Percentiles rank a stretch among this genome's conserved stretches.
Conservation (phyloP, 2,797 vertebrate species). For the Acanthornis magna region DNA sequence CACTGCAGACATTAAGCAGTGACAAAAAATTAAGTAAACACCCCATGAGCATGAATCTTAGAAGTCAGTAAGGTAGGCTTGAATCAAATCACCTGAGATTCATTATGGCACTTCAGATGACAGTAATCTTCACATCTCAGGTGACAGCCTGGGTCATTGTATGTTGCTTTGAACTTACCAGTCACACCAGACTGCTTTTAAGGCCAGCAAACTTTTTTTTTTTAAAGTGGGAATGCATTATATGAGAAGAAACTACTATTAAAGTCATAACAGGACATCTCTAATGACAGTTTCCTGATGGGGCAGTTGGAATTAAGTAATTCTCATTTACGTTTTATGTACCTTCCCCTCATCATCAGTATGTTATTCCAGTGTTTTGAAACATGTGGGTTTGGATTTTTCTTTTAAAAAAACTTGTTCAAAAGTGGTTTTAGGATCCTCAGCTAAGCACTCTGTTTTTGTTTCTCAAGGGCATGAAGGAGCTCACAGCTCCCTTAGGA, state of each 20-base stretch:
- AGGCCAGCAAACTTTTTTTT: background rate
- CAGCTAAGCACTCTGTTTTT: background rate
- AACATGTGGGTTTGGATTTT: background rate
- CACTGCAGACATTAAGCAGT: background rate
- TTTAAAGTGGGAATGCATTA: background rate
- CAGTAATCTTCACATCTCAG: background rate
- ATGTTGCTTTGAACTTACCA: constrained; percentile 26
- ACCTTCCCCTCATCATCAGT: background rate
- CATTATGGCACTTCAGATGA: background rate
- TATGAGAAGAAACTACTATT: background rate
- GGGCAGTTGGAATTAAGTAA: background rate
- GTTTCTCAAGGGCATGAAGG: background rate
- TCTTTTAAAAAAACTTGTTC: background rate
- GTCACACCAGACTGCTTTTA: background rate
- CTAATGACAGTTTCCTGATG: background rate
- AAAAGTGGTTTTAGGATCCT: background rate
- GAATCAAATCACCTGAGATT: background rate
- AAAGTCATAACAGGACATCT: background rate
- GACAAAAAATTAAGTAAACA: background rate
- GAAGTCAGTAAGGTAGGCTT: background rate
- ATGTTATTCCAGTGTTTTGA: background rate
- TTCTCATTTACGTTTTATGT: background rate
- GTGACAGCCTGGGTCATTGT: background rate
- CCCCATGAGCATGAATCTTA: background rate
- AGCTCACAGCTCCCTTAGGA: background rate